Evolutionary conservation across 2,888 invertebrate genomes (phyloP).

Genomic region (Acrobasis consociella): DNA sequence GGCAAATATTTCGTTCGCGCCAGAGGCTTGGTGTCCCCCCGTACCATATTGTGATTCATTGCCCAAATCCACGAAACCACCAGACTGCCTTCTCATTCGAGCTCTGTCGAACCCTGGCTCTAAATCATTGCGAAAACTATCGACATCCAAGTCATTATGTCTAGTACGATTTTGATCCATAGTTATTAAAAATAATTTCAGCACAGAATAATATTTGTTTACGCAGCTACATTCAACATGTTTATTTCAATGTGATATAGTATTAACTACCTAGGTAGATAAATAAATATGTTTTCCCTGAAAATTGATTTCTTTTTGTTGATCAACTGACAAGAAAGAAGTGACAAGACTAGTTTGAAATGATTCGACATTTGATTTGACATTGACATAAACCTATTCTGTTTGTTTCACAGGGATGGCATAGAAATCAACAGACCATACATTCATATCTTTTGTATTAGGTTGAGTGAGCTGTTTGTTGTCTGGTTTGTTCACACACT

Average conservation of each 20-base stretch:
- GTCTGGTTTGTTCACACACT: no score
- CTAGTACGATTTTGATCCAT: conserved; percentile 69
- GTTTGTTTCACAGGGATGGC: no score
- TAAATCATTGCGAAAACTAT: conserved; percentile 68
- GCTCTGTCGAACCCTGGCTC: conserved; percentile 74
- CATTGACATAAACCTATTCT: no score
- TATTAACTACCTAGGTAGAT: no score
- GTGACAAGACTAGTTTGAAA: no score
- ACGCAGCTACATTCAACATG: not conserved
- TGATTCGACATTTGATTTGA: no score
- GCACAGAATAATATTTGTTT: conserved; percentile 17
- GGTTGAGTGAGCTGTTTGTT: no score
- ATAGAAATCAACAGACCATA: no score
- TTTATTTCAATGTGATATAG: no score
- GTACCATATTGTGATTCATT: conserved; percentile 89
- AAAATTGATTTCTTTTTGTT: not conserved
- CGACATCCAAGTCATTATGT: conserved; percentile 67
- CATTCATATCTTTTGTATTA: no score
- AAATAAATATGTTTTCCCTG: not conserved
- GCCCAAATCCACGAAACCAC: conserved; percentile 89
- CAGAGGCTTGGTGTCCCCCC: conserved; percentile 92
- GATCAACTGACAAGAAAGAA: no score
- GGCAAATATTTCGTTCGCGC: conserved; percentile 95
- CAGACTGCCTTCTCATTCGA: conserved; percentile 85
- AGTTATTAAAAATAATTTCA: conserved; percentile 32